Conservation (phyloP, 2,888 invertebrate species). For the Muscina levida region DNA sequence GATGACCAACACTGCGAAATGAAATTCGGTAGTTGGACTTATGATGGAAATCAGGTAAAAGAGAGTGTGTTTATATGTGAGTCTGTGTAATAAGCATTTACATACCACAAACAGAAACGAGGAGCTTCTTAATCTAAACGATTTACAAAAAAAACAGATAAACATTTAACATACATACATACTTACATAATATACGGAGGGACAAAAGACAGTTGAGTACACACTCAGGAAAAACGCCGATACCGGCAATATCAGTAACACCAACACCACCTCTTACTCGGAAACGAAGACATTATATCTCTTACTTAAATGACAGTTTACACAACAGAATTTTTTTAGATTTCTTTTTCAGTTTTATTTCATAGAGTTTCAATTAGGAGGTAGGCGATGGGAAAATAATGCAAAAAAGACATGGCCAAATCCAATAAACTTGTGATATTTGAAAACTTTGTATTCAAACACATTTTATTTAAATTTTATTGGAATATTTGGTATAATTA, state of each 20-base stretch:
- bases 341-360: too few species aligned
- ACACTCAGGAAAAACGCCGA: not conserved
- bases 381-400: too few species aligned
- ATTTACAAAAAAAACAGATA: not conserved
- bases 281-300: not conserved
- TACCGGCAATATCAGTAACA: not conserved
- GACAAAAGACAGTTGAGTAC: too few species aligned
- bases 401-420: too few species aligned
- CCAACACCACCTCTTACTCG: not conserved
- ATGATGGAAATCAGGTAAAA: constrained; percentile 96
- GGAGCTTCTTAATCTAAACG: not conserved
- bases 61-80: constrained; percentile 44
- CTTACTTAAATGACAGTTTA: not conserved
- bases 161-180: too few species aligned
- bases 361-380: too few species aligned
- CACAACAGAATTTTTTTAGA: too few species aligned
- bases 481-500: too few species aligned
- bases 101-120: not conserved
- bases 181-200: too few species aligned
- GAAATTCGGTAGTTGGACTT: constrained; percentile 99
- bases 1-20: constrained; percentile 99
- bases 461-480: too few species aligned
- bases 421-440: too few species aligned
- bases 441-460: too few species aligned
- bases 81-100: constrained; percentile 14